Evolutionary conservation across 2,797 vertebrate genomes (phyloP).

Genomic region (Spinus pinus): DNA sequence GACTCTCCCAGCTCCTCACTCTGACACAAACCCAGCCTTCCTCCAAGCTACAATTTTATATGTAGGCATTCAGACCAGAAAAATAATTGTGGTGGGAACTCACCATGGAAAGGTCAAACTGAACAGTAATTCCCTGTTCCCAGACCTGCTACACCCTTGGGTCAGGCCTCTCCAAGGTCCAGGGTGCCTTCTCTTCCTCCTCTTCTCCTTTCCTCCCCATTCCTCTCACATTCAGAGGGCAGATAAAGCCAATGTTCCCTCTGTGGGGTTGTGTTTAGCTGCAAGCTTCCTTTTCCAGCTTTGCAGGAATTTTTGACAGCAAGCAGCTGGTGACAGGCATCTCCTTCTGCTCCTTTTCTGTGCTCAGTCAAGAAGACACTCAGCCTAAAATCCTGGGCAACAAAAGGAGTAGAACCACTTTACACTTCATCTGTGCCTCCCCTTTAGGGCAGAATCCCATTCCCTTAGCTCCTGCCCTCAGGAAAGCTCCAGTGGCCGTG

Average conservation of each 20-base stretch:
- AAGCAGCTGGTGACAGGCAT: background rate
- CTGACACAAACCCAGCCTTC: background rate
- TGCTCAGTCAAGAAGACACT: background rate
- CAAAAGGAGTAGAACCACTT: background rate
- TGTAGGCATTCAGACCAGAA: background rate
- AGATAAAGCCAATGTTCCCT: background rate
- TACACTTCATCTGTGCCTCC: background rate
- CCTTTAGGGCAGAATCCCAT: background rate
- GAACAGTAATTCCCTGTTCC: background rate
- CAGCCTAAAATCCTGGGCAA: background rate
- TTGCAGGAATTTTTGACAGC: background rate
- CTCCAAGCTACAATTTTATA: background rate
- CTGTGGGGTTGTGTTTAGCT: background rate
- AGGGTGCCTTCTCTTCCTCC: background rate
- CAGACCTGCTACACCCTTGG: background rate
- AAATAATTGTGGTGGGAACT: accelerated
- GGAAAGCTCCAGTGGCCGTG: background rate
- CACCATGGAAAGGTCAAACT: background rate
- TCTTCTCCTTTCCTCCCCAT: background rate
- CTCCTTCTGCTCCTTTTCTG: background rate
- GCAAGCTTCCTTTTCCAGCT: background rate
- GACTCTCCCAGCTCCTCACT: background rate
- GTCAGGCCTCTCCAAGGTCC: background rate
- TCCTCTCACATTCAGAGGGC: background rate
- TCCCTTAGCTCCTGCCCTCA: background rate